Percentiles rank a stretch among this genome's conserved stretches.
phyloP scores from a whole-genome alignment of 2,113 vertebrate genomes.

The Chelonoidis abingdonii region DNA sequence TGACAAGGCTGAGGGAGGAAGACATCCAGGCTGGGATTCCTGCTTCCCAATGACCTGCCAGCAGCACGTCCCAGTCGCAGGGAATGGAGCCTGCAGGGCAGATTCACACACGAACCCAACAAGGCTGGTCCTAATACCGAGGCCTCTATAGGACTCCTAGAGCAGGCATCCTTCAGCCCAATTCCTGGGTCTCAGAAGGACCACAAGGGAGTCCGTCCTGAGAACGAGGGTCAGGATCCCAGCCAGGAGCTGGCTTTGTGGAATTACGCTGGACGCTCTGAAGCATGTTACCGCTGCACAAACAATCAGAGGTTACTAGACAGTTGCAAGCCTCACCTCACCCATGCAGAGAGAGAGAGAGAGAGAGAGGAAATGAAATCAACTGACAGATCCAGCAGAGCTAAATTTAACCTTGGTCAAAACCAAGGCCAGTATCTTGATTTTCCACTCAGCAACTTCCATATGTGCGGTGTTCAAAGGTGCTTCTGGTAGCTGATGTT shows the following conservation, averaged over 20 bases:
- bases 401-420: not conserved
- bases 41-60: not conserved
- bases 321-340: not conserved
- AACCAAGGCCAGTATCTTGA: not conserved
- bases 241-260: not conserved
- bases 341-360: not conserved
- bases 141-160: not conserved
- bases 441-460: not conserved
- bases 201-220: not conserved
- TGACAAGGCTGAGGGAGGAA: not conserved
- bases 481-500: no score
- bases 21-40: not conserved
- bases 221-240: not conserved
- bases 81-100: not conserved
- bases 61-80: not conserved
- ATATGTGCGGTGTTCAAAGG: not conserved
- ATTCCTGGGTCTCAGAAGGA: not conserved
- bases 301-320: not conserved
- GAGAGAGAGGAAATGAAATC: not conserved
- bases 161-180: not conserved
- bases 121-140: not conserved
- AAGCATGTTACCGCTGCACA: no score
- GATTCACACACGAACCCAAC: not conserved
- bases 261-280: not conserved
- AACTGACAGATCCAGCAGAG: no score